Evolutionary conservation across 2,797 vertebrate genomes (phyloP).

Genomic region (Coluber constrictor): DNA sequence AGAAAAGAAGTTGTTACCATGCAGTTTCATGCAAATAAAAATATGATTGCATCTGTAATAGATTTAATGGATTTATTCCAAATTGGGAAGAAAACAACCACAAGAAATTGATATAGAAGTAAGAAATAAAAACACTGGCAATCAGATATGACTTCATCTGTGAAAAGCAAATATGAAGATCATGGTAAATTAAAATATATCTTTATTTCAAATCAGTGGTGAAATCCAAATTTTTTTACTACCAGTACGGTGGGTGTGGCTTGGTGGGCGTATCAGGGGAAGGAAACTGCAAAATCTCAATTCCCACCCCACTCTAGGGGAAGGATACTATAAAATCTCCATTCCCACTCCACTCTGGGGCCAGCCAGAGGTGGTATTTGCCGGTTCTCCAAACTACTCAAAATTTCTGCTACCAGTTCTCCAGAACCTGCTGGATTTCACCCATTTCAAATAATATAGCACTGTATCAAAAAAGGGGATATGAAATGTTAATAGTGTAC

Average conservation of each 20-base stretch:
- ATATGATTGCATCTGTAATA: not conserved
- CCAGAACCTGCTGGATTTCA: too few relatives aligned
- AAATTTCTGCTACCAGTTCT: too few relatives aligned
- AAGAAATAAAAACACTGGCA: constrained; percentile 13
- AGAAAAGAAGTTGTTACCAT: not conserved
- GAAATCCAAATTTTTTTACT: too few relatives aligned
- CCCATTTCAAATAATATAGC: not conserved
- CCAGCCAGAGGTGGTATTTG: too few relatives aligned
- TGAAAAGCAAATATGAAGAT: not conserved
- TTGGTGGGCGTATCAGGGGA: too few relatives aligned
- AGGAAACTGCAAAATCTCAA: too few relatives aligned
- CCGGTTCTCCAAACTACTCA: too few relatives aligned
- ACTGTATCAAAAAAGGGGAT: too few relatives aligned
- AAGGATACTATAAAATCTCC: too few relatives aligned
- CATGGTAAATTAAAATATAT: not conserved
- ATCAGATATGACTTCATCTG: not conserved
- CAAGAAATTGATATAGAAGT: not conserved
- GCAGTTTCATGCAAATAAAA: not conserved
- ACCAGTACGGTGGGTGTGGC: too few relatives aligned
- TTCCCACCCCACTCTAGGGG: too few relatives aligned
- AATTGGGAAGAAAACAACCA: not conserved
- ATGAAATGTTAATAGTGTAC: not conserved
- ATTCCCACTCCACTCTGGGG: too few relatives aligned
- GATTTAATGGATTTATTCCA: not conserved
- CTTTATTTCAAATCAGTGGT: not conserved